A percentile compares a stretch with the other conserved stretches of the same genome.
These are phyloP conservation scores for Serilophus lunatus DNA, from an alignment of 2,113 vertebrate genomes.

Conservation along the genomic window DNA sequence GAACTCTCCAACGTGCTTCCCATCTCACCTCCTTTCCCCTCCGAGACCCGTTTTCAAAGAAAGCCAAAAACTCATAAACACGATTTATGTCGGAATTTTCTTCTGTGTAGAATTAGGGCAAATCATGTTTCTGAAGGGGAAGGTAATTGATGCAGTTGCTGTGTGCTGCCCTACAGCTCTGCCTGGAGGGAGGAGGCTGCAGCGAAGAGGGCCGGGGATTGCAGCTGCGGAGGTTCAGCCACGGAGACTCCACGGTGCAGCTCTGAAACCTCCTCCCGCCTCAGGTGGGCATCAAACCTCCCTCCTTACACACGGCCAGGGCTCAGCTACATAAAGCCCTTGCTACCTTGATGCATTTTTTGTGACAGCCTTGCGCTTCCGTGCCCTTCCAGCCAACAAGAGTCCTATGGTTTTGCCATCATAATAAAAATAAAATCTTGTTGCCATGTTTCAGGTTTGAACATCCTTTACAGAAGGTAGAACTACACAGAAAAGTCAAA, in stretches of 20 bases:
- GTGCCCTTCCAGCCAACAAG: neutral
- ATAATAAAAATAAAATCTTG: neutral
- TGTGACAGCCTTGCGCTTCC: neutral
- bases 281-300: too few species aligned
- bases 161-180: neutral
- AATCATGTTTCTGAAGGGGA: neutral
- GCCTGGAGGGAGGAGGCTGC: neutral
- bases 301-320: neutral
- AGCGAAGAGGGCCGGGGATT: neutral
- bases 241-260: neutral
- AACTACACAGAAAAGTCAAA: neutral
- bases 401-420: neutral
- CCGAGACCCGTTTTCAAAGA: too few species aligned
- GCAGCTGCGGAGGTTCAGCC: neutral
- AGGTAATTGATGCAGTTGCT: neutral
- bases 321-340: neutral
- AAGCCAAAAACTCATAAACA: neutral
- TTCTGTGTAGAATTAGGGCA: neutral
- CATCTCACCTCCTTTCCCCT: neutral
- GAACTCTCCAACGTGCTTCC: too few species aligned
- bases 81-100: neutral
- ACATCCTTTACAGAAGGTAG: neutral
- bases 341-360: too few species aligned
- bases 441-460: too few species aligned
- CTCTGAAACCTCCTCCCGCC: too few species aligned